Conservation (phyloP, 2,113 vertebrate genomes). For the Cheilinus undulatus region DNA sequence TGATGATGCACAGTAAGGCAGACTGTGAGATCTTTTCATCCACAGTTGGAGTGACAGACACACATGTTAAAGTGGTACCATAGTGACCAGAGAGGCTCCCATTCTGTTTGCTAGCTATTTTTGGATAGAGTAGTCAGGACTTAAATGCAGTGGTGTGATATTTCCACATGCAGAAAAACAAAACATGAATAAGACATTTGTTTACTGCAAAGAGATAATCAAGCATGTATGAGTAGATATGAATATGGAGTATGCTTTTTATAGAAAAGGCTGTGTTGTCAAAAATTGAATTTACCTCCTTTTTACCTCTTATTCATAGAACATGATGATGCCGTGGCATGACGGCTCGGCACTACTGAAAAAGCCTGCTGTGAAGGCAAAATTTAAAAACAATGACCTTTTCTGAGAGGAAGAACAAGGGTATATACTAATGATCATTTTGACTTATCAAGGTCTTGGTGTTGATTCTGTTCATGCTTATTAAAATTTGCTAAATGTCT, state of each 20-base stretch:
- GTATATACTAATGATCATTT: too few relatives aligned
- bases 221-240: neutral
- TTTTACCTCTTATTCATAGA: neutral
- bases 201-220: neutral
- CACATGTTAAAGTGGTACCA: slow-evolving; percentile 61
- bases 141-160: slow-evolving; percentile 21
- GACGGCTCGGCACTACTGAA: too few relatives aligned
- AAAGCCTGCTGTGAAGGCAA: too few relatives aligned
- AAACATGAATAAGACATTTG: slow-evolving; percentile 11
- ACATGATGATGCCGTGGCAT: too few relatives aligned
- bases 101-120: slow-evolving; percentile 62
- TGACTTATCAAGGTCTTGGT: too few relatives aligned
- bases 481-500: too few relatives aligned
- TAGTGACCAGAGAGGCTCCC: slow-evolving; percentile 32
- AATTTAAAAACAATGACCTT: too few relatives aligned
- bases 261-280: neutral
- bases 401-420: too few relatives aligned
- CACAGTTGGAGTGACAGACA: slow-evolving; percentile 71
- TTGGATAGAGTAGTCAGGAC: slow-evolving; percentile 45
- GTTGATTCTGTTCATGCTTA: too few relatives aligned
- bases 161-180: slow-evolving; percentile 20
- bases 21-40: slow-evolving; percentile 15
- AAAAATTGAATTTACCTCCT: neutral
- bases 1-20: neutral
- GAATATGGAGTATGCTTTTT: neutral